These are phyloP conservation scores for Chloebia gouldiae DNA, from an alignment of 2,113 vertebrate species.

Conservation along the genomic window DNA sequence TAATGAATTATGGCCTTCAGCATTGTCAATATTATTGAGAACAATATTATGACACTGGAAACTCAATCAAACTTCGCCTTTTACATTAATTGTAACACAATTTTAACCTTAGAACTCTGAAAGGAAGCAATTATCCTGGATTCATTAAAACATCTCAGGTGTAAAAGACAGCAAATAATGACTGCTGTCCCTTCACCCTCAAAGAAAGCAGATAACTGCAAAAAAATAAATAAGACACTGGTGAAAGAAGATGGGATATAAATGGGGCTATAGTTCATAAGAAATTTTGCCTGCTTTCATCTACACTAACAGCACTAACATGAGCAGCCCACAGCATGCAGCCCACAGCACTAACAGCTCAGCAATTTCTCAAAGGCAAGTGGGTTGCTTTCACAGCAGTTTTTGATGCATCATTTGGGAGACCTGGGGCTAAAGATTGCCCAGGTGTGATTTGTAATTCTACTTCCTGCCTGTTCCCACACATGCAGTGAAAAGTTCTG, in stretches of 20 bases:
- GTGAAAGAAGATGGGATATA: not conserved
- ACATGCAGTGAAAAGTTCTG: not conserved
- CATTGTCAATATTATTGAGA: not conserved
- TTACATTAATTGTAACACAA: not conserved
- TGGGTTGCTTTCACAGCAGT: not conserved
- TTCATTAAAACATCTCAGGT: not conserved
- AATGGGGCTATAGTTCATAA: not conserved
- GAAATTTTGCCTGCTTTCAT: not conserved
- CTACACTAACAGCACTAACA: not conserved
- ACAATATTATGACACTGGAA: not conserved
- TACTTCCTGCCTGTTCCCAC: not conserved
- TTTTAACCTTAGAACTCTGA: not conserved
- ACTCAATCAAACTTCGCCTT: not conserved
- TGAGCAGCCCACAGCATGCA: no score
- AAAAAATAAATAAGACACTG: not conserved
- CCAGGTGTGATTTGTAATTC: not conserved
- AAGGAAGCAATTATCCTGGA: not conserved
- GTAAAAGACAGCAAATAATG: not conserved
- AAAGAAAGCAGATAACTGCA: not conserved
- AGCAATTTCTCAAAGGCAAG: not conserved
- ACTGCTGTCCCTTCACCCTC: not conserved
- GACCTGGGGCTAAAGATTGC: not conserved
- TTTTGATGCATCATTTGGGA: not conserved
- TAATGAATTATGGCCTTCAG: slow-evolving; percentile 5
- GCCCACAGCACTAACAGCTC: not conserved